Evolutionary conservation across 2,113 vertebrate species (phyloP).

Genomic region (Pygoscelis antarcticus): DNA sequence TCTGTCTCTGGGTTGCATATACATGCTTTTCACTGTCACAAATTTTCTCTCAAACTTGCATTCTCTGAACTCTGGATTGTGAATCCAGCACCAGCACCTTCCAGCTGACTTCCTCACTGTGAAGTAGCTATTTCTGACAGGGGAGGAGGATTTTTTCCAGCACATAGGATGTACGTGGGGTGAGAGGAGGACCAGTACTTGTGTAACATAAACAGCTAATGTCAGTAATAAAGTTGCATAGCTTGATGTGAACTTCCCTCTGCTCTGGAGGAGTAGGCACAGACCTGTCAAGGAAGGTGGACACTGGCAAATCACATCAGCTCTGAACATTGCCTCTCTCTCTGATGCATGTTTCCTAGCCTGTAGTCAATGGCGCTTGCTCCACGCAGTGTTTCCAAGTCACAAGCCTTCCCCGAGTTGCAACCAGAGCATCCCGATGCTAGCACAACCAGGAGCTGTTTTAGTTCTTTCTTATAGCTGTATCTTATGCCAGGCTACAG

Average conservation of each 20-base stretch:
- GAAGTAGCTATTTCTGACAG: background rate
- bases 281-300: background rate
- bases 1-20: background rate
- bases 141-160: background rate
- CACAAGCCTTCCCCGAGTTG: background rate
- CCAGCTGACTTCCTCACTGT: background rate
- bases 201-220: background rate
- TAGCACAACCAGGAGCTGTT: background rate
- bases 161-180: background rate
- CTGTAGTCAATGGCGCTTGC: background rate
- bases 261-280: background rate
- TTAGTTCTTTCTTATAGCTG: background rate
- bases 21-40: background rate
- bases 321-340: background rate
- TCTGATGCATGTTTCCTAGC: background rate
- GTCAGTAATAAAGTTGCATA: background rate
- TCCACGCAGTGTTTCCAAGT: background rate
- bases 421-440: background rate
- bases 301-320: background rate
- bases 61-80: background rate
- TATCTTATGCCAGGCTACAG: background rate
- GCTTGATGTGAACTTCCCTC: background rate
- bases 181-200: background rate
- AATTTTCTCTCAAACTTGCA: background rate
- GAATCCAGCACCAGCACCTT: conserved; percentile 1